phyloP scores from a whole-genome alignment of 2,888 invertebrate genomes.

The Timema cristinae region DNA sequence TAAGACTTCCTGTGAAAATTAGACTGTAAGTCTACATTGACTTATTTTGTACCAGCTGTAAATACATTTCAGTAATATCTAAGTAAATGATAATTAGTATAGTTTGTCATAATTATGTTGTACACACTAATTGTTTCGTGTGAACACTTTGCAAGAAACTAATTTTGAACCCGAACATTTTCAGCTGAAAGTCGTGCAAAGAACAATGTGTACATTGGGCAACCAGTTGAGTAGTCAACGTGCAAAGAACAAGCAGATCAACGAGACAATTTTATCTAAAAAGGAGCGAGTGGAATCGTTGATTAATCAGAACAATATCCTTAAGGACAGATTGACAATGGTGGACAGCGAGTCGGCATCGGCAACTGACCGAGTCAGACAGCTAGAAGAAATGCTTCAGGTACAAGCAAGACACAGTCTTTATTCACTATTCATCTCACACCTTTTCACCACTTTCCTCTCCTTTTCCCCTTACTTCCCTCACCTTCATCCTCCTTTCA shows the following conservation, averaged over 20 bases:
- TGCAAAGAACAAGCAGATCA: constrained; percentile 36
- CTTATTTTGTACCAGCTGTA: too few relatives aligned
- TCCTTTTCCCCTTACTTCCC: too few relatives aligned
- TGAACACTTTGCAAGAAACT: too few relatives aligned
- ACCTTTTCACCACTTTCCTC: too few relatives aligned
- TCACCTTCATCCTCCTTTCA: too few relatives aligned
- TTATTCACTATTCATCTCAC: too few relatives aligned
- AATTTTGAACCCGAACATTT: not conserved
- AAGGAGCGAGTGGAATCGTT: constrained; percentile 43
- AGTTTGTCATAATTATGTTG: too few relatives aligned
- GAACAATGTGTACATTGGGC: constrained; percentile 33
- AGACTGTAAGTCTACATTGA: too few relatives aligned
- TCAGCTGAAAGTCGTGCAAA: not conserved
- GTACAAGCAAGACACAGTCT: not conserved
- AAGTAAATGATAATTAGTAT: too few relatives aligned
- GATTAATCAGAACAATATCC: constrained; percentile 18
- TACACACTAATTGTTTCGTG: too few relatives aligned
- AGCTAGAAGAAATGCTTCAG: constrained; percentile 53
- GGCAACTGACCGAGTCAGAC: constrained; percentile 54
- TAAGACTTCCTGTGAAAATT: too few relatives aligned
- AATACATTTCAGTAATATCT: too few relatives aligned
- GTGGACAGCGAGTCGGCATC: constrained; percentile 46
- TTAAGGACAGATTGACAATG: constrained; percentile 50
- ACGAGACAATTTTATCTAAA: constrained; percentile 33
- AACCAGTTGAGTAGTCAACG: constrained; percentile 41